Evolutionary conservation across 2,888 invertebrate species (phyloP).

Genomic region (Napeogenes sylphis): DNA sequence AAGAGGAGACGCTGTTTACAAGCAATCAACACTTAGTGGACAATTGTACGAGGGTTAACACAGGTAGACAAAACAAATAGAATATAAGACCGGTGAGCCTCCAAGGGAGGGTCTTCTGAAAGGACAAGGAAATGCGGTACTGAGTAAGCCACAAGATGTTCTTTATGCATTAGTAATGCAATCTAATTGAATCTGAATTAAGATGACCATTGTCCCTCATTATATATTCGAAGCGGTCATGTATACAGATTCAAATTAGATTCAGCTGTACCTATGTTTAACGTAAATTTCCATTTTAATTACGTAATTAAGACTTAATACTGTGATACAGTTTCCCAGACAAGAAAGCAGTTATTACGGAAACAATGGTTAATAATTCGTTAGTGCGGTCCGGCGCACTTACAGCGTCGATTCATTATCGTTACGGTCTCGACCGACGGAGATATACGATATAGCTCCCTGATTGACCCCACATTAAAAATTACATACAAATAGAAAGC

Average conservation of each 20-base stretch:
- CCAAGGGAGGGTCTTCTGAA: conserved; percentile 67
- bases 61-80: conserved; percentile 72
- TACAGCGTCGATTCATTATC: conserved; percentile 73
- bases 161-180: conserved; percentile 72
- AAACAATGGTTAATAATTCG: conserved; percentile 76
- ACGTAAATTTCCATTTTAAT: conserved; percentile 9
- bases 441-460: conserved; percentile 74
- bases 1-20: conserved; percentile 67
- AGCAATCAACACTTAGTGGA: conserved; percentile 75
- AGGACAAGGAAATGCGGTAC: conserved; percentile 66
- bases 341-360: conserved; percentile 35
- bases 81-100: conserved; percentile 57
- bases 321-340: conserved; percentile 18
- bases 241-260: conserved; percentile 23
- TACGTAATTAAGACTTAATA: conserved; percentile 11
- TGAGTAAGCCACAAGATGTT: conserved; percentile 60
- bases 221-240: conserved; percentile 45
- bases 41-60: conserved; percentile 63
- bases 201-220: conserved; percentile 55
- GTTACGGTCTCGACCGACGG: conserved; percentile 69
- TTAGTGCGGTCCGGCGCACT: conserved; percentile 75
- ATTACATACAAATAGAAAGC: conserved; percentile 72
- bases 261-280: conserved; percentile 13
- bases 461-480: conserved; percentile 79
- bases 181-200: conserved; percentile 71